Conservation (phyloP, 2,888 invertebrate species). For the Epicampocera succincta region DNA sequence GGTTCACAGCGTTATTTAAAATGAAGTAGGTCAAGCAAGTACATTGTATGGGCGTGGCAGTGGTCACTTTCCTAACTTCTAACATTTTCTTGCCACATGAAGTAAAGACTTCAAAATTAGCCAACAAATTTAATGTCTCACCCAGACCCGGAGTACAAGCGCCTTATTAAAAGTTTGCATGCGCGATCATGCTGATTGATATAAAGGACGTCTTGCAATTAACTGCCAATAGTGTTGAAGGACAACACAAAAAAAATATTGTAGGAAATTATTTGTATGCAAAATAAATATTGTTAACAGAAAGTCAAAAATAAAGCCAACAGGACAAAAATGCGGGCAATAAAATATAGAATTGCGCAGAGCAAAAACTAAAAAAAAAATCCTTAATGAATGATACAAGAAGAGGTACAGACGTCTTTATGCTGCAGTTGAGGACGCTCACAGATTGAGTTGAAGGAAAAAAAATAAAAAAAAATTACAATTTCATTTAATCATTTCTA, state of each 20-base stretch:
- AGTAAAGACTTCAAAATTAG: too few species aligned
- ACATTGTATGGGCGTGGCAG: too few species aligned
- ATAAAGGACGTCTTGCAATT: slow-evolving; percentile 62
- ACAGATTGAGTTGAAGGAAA: background rate
- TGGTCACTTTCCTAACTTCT: too few species aligned
- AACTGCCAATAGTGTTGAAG: slow-evolving; percentile 47
- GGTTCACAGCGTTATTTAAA: too few species aligned
- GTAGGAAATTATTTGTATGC: slow-evolving; percentile 49
- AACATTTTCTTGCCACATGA: too few species aligned
- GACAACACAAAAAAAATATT: slow-evolving; percentile 14
- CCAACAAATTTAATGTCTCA: too few species aligned
- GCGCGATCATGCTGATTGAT: slow-evolving; percentile 41
- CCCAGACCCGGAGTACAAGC: too few species aligned
- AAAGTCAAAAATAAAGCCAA: slow-evolving; percentile 23
- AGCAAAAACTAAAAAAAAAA: background rate
- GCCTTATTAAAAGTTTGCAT: slow-evolving; percentile 2
- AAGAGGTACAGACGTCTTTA: background rate
- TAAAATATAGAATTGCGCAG: slow-evolving; percentile 15
- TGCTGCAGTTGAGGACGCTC: background rate
- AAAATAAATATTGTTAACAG: slow-evolving; percentile 51
- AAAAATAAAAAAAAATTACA: too few species aligned
- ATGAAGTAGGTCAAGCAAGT: too few species aligned
- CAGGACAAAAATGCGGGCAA: slow-evolving; percentile 7
- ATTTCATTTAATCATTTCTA: too few species aligned
- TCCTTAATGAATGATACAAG: slow-evolving; percentile 15